Evolutionary conservation across 2,113 vertebrate genomes (phyloP).

Genomic region (Leptodactylus fuscus): DNA sequence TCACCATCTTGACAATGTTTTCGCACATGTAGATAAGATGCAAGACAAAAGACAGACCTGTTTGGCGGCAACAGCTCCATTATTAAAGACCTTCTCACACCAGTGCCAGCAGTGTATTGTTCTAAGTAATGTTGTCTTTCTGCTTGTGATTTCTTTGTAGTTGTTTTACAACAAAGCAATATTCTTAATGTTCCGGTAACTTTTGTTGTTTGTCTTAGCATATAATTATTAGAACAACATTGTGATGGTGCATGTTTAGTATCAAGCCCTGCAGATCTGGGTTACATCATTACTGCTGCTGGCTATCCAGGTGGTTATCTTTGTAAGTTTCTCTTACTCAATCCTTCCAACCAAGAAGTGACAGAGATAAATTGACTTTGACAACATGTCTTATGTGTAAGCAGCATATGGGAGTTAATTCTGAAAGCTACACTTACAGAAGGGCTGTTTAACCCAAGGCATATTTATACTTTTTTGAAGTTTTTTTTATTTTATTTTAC

Average conservation of each 20-base stretch:
- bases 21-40: too few species aligned
- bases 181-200: neutral
- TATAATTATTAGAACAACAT: slow-evolving; percentile 5
- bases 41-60: too few species aligned
- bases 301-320: slow-evolving; percentile 49
- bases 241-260: neutral
- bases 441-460: neutral
- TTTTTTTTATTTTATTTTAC: neutral
- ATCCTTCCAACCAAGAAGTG: slow-evolving; percentile 4
- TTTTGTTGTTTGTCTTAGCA: neutral
- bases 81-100: neutral
- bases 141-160: slow-evolving; percentile 7
- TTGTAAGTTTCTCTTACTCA: slow-evolving; percentile 26
- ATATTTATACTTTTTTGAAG: neutral
- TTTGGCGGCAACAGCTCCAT: too few species aligned
- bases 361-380: slow-evolving; percentile 39
- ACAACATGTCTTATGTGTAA: slow-evolving; percentile 13
- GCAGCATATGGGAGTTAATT: slow-evolving; percentile 2
- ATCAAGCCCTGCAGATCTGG: slow-evolving; percentile 25
- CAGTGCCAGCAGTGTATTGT: neutral
- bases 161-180: neutral
- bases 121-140: neutral
- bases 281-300: slow-evolving; percentile 34
- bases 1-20: too few species aligned
- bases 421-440: neutral